phyloP scores from a whole-genome alignment of 1,140 invertebrate genomes.

The Samia ricini region DNA sequence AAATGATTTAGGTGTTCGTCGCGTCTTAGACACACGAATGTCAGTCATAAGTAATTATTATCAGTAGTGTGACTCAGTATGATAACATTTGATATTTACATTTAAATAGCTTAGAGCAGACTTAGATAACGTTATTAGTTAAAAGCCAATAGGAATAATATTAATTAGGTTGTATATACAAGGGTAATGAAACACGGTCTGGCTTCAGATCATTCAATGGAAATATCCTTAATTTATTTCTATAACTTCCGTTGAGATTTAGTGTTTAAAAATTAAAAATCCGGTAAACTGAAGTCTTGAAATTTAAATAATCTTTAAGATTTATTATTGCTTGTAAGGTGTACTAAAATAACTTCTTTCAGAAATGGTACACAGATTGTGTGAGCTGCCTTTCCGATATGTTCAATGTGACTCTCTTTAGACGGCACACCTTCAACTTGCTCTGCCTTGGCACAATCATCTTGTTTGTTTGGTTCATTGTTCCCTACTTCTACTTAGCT shows the following conservation, averaged over 20 bases:
- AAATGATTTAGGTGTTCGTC: too few relatives aligned
- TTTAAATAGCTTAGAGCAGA: not conserved
- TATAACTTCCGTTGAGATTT: too few relatives aligned
- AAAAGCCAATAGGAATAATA: not conserved
- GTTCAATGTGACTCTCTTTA: slow-evolving; percentile 89
- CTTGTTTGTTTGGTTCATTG: slow-evolving; percentile 93
- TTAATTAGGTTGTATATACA: not conserved
- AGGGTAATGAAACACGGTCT: too few relatives aligned
- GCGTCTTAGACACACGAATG: not conserved
- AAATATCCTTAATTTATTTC: too few relatives aligned
- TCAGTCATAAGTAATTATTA: not conserved
- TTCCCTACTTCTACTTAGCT: slow-evolving; percentile 91
- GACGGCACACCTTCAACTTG: slow-evolving; percentile 87
- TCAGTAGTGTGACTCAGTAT: not conserved
- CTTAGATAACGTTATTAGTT: not conserved
- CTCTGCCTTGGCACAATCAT: slow-evolving; percentile 91
- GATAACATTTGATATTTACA: not conserved
- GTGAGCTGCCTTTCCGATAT: slow-evolving; percentile 85
- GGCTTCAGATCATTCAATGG: too few relatives aligned
- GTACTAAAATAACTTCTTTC: slow-evolving; percentile 43
- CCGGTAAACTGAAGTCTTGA: too few relatives aligned
- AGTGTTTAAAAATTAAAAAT: too few relatives aligned
- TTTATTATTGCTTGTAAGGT: too few relatives aligned
- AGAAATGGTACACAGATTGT: slow-evolving; percentile 89
- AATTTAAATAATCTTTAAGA: too few relatives aligned